Conservation (phyloP, 2,888 invertebrate genomes). For the Trachelus stipa region DNA sequence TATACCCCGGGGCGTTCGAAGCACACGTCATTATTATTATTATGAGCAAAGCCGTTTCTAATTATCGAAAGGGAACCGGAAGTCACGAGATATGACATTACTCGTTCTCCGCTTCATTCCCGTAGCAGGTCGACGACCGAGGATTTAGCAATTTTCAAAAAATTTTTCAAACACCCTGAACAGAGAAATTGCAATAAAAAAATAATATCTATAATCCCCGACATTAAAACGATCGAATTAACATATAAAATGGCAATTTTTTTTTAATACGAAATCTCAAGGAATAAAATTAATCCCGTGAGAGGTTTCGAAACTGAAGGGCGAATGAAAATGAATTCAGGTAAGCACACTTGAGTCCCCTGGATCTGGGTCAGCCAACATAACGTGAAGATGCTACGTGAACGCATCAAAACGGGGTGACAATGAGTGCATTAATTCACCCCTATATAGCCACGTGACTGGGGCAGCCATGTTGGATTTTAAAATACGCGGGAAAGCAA, state of each 20-base stretch:
- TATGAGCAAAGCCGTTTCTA: slow-evolving; percentile 53
- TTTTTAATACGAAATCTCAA: neutral
- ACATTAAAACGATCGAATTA: neutral
- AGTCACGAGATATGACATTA: slow-evolving; percentile 40
- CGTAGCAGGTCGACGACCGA: slow-evolving; percentile 3
- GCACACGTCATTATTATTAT: slow-evolving; percentile 54
- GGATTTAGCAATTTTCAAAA: neutral
- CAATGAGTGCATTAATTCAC: slow-evolving; percentile 51
- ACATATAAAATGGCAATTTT: neutral
- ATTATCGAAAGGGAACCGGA: slow-evolving; percentile 58
- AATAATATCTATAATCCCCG: neutral
- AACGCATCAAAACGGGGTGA: slow-evolving; percentile 23
- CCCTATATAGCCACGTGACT: slow-evolving; percentile 64
- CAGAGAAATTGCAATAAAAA: neutral
- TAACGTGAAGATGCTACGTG: slow-evolving; percentile 1
- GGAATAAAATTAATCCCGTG: neutral
- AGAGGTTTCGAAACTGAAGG: neutral
- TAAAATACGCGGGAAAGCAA: slow-evolving; percentile 56
- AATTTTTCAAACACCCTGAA: neutral
- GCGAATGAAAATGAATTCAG: neutral
- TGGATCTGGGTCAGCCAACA: neutral
- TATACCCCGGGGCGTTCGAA: slow-evolving; percentile 24
- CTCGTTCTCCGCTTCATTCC: slow-evolving; percentile 26
- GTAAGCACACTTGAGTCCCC: neutral
- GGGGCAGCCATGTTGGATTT: slow-evolving; percentile 53